phyloP scores from a whole-genome alignment of 2,113 vertebrate species.

The Podiceps cristatus region DNA sequence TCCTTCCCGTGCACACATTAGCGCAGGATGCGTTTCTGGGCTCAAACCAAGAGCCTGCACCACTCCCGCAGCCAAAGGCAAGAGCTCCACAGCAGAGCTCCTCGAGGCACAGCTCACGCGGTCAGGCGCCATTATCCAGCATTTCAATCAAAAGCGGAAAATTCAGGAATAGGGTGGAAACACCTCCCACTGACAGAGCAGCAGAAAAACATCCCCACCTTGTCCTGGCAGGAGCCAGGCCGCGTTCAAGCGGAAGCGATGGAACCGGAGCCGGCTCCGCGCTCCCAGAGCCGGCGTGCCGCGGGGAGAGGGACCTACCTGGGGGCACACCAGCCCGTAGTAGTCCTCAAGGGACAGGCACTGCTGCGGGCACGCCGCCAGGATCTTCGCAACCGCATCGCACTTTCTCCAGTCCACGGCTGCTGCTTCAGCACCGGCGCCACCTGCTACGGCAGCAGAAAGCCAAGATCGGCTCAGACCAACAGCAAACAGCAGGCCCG shows the following conservation, averaged over 20 bases:
- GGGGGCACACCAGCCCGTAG: slow-evolving; percentile 88
- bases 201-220: accelerated
- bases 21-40: not conserved
- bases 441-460: slow-evolving; percentile 75
- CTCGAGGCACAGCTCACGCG: not conserved
- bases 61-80: not conserved
- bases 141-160: not conserved
- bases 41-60: not conserved
- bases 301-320: slow-evolving; percentile 75
- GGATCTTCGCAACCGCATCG: slow-evolving; percentile 87
- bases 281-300: not conserved
- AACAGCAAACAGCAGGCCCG: not conserved
- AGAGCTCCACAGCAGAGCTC: not conserved
- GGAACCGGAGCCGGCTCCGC: accelerated
- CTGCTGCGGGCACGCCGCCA: slow-evolving; percentile 92
- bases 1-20: accelerated
- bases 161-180: not conserved
- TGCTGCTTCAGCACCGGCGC: slow-evolving; percentile 65
- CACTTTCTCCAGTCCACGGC: slow-evolving; percentile 93
- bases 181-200: accelerated
- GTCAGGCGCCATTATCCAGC: not conserved
- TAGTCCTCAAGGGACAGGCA: slow-evolving; percentile 86
- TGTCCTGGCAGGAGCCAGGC: not conserved
- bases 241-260: accelerated
- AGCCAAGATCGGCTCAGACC: not conserved